Evolutionary conservation across 2,797 vertebrate genomes (phyloP).

Genomic region (Microcaecilia unicolor): DNA sequence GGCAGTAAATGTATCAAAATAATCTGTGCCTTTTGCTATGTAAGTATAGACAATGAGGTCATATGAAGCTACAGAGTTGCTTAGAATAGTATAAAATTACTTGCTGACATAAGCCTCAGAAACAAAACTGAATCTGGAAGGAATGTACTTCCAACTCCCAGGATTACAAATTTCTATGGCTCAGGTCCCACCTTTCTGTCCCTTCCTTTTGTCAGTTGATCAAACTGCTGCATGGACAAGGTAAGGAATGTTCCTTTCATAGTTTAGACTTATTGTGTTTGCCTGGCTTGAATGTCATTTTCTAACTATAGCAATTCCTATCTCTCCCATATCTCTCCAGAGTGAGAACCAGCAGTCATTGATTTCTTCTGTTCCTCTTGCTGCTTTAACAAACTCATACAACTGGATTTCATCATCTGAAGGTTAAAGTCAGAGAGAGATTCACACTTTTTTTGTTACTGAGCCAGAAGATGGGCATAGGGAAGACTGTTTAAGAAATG

Average conservation of each 20-base stretch:
- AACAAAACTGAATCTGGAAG: not conserved
- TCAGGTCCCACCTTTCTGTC: no score
- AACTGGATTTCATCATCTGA: slow-evolving; percentile 7
- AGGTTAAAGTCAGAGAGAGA: not conserved
- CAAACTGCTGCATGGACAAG: no score
- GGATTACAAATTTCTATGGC: not conserved
- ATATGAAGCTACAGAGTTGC: not conserved
- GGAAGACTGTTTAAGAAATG: slow-evolving; percentile 22
- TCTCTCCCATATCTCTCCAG: not conserved
- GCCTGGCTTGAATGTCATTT: no score
- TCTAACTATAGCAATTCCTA: no score
- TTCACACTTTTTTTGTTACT: slow-evolving; percentile 17
- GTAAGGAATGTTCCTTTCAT: no score
- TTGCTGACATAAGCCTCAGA: not conserved
- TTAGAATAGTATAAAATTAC: not conserved
- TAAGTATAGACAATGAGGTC: not conserved
- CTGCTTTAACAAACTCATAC: slow-evolving; percentile 2
- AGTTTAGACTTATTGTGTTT: no score
- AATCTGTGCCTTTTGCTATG: no score
- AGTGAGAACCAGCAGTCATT: not conserved
- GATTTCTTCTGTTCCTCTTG: not conserved
- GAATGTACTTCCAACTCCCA: not conserved
- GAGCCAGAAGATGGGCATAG: slow-evolving; percentile 8
- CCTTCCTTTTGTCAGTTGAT: no score
- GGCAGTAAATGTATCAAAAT: no score